phyloP scores from a whole-genome alignment of 2,113 vertebrate genomes.

The Callionymus lyra region DNA sequence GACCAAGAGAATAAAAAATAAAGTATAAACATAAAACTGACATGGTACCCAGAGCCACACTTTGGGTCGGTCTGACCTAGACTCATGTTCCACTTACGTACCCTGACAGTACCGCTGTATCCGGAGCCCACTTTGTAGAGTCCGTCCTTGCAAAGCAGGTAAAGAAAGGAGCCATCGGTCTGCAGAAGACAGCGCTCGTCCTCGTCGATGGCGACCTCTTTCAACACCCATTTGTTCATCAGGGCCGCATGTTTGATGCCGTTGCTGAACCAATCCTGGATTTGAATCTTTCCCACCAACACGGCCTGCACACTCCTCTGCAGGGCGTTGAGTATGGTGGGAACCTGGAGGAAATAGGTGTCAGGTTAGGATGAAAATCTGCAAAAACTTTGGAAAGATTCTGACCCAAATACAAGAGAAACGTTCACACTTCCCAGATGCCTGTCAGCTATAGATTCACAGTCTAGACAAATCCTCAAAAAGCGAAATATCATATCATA shows the following conservation, averaged over 20 bases:
- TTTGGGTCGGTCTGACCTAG: no score
- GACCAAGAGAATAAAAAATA: no score
- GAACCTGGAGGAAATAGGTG: constrained; percentile 73
- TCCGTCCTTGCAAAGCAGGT: constrained; percentile 95
- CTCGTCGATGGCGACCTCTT: constrained; percentile 88
- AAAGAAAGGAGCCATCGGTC: constrained; percentile 95
- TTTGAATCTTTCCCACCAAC: constrained; percentile 95
- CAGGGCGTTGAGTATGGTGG: constrained; percentile 90
- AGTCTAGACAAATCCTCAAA: constrained; percentile 13
- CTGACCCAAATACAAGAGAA: no score
- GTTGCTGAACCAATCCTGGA: constrained; percentile 98
- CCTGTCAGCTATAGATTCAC: constrained; percentile 21
- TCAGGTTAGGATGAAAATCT: no score
- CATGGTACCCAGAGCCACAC: no score
- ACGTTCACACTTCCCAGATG: neutral
- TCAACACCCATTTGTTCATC: constrained; percentile 95
- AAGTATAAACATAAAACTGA: no score
- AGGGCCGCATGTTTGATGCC: constrained; percentile 95
- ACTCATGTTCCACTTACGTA: constrained; percentile 45
- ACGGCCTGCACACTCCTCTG: constrained; percentile 97
- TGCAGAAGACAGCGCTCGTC: constrained; percentile 93
- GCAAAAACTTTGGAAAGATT: neutral
- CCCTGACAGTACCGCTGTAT: constrained; percentile 97
- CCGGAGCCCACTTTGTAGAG: constrained; percentile 98
- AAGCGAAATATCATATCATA: neutral